Evolutionary conservation across 2,888 invertebrate genomes (phyloP), one percentile per base, ranked within the genome.

Genomic region (Philopedon plagiatum): DNA sequence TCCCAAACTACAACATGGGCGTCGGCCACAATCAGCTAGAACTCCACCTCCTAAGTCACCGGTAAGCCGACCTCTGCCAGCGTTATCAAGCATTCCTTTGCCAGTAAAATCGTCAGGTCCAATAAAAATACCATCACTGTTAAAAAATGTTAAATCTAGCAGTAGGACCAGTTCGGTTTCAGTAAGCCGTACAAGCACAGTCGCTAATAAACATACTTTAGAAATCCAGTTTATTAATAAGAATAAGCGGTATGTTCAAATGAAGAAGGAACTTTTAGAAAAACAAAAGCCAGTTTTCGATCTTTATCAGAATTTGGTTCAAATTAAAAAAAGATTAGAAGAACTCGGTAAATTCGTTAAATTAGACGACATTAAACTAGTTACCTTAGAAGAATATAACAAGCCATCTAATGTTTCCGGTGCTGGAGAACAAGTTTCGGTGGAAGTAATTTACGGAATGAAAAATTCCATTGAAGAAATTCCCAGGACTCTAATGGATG

Each of bases 161-260:
- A 63, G 76, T 21, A 66, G 56, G 49, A 69, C 77, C 8, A 74
- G 67, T 49, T 73, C 76, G 0, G 49, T 72, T 15, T 46, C 76
- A 0, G 18, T 69, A 13, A 73, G 56, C 51, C 65, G 73, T 9
- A 49, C 72, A 1, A 73, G 37, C 29, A 54, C 57, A 18, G 66
- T 69, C 2, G 58, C 65, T 11, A 81, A 79, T 73, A 81, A 79
- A 62, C 81, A 81, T 62, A 80, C 81, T 7, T 68, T 84, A 11
- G 85, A 85, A 75, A 77, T 82, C 15, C 84, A 84, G 72, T 85
- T 85, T 71, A 65, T 81, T 13, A 81, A 80, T 68, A 85, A 84
- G 73, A 84, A 83, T 73, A 83, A 82, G 72, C 78, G 81, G n/a
- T 76, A 83, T 32, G 67, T 79, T 0, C 73, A 75, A 41, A 63